phyloP scores from a whole-genome alignment of 2,797 vertebrate genomes.

The Hydrolagus colliei region DNA sequence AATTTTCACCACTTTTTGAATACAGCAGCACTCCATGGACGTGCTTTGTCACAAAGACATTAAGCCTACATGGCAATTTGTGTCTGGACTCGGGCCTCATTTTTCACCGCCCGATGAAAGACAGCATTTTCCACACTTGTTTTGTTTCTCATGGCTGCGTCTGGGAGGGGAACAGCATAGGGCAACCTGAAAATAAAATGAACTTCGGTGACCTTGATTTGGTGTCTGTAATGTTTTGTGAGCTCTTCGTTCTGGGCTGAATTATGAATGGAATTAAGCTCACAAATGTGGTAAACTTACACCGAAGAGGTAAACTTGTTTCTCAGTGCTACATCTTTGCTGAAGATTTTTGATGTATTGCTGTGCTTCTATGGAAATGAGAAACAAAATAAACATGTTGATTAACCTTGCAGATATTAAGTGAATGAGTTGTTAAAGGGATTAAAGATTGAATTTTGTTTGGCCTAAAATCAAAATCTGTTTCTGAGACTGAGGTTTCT shows the following conservation, averaged over 20 bases:
- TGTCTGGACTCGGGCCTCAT: background rate
- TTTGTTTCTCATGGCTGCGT: constrained; percentile 5
- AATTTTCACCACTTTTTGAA: constrained; percentile 4
- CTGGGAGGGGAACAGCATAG: background rate
- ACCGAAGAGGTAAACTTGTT: background rate
- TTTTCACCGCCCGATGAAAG: constrained; percentile 9
- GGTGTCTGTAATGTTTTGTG: constrained; percentile 17
- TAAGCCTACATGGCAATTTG: constrained; percentile 24
- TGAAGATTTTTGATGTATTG: background rate
- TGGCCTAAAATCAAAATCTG: background rate
- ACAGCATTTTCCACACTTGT: constrained; percentile 14
- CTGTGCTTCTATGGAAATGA: background rate
- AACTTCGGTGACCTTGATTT: constrained; percentile 16
- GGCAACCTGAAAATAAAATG: constrained; percentile 13
- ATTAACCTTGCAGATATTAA: constrained; percentile 13
- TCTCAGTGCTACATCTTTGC: background rate
- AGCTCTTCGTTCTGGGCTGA: constrained; percentile 6
- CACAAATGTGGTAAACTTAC: background rate
- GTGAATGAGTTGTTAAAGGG: background rate
- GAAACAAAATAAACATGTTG: background rate
- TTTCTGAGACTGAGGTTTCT: background rate
- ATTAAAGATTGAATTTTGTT: background rate
- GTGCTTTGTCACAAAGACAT: constrained; percentile 13
- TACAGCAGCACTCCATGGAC: background rate
- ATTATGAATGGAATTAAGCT: constrained; percentile 1